Evolutionary conservation across 2,113 vertebrate species (phyloP).

Genomic region (Diadophis punctatus): DNA sequence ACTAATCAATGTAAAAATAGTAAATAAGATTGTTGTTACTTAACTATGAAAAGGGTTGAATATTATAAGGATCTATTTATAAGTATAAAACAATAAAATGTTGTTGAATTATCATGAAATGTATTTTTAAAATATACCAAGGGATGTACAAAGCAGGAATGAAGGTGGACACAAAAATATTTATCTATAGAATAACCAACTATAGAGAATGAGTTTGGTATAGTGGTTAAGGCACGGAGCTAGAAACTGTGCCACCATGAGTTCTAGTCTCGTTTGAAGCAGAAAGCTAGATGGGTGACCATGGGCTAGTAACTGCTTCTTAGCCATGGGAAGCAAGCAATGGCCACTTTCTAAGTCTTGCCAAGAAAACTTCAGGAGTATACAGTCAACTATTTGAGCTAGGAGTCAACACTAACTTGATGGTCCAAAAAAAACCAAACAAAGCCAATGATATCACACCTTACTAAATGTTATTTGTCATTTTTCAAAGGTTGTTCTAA

Average conservation of each 20-base stretch:
- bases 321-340: background rate
- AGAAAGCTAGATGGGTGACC: background rate
- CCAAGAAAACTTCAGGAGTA: background rate
- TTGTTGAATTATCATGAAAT: background rate
- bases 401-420: background rate
- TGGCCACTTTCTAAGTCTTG: background rate
- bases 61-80: background rate
- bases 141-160: background rate
- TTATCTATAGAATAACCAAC: background rate
- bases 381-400: background rate
- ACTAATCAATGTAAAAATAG: background rate
- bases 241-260: background rate
- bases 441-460: background rate
- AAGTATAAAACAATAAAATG: background rate
- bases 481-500: constrained; percentile 29
- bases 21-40: background rate
- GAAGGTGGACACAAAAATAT: background rate
- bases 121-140: background rate
- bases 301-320: background rate
- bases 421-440: background rate
- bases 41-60: background rate
- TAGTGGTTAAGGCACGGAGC: background rate
- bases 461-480: background rate
- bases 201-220: background rate
- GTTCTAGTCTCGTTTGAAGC: background rate